These are phyloP conservation scores for Eupsilia transversa DNA, from an alignment of 2,888 invertebrate genomes.

Conservation along the genomic window DNA sequence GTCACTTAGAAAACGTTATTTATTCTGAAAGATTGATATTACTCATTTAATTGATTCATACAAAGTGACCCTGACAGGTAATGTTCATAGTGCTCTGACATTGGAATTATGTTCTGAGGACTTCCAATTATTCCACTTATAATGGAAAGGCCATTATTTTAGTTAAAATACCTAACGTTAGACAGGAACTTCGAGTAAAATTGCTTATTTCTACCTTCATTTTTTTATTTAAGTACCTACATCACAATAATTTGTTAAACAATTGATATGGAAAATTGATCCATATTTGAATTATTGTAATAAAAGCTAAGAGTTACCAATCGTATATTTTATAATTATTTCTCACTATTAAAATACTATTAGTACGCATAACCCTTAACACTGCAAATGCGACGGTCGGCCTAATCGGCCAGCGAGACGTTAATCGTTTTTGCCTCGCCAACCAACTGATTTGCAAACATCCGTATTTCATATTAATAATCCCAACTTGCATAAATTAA, in stretches of 20 bases:
- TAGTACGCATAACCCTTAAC: constrained; percentile 34
- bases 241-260: no score
- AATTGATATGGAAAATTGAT: no score
- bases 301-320: not conserved
- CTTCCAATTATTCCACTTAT: constrained; percentile 20
- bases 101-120: constrained; percentile 10
- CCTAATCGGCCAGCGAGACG: constrained; percentile 40
- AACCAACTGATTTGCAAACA: constrained; percentile 48
- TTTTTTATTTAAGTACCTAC: no score
- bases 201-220: no score
- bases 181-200: no score
- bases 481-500: constrained; percentile 57
- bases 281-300: not conserved
- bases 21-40: constrained; percentile 51
- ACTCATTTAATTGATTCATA: constrained; percentile 50
- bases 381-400: constrained; percentile 29
- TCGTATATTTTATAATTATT: not conserved
- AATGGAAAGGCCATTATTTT: not conserved
- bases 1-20: constrained; percentile 44
- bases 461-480: constrained; percentile 61
- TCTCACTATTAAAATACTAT: not conserved
- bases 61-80: constrained; percentile 30
- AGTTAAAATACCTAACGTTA: not conserved
- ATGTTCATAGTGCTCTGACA: constrained; percentile 5
- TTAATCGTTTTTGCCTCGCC: constrained; percentile 47